phyloP scores from a whole-genome alignment of 1,140 invertebrate species.

The Hesperophylax magnus region DNA sequence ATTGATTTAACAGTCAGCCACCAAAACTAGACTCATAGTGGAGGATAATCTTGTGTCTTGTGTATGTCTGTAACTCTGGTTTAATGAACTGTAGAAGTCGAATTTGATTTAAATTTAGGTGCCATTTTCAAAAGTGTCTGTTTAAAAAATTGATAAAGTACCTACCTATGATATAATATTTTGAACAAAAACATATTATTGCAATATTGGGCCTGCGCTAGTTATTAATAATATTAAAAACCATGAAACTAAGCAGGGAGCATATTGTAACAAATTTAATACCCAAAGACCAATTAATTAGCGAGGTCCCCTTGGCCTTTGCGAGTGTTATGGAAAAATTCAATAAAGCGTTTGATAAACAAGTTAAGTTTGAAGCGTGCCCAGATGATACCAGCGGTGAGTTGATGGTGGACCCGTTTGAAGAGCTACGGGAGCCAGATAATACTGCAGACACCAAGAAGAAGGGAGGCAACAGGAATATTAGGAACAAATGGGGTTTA shows the following conservation, averaged over 20 bases:
- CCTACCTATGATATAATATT: too few relatives aligned
- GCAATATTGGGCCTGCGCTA: too few relatives aligned
- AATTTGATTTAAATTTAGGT: too few relatives aligned
- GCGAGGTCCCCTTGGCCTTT: neutral
- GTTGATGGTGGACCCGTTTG: conserved; percentile 24
- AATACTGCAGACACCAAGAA: conserved; percentile 60
- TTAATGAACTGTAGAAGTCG: too few relatives aligned
- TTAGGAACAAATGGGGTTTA: conserved; percentile 29
- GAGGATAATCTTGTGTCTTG: too few relatives aligned
- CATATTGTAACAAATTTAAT: conserved; percentile 27
- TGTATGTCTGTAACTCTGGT: too few relatives aligned
- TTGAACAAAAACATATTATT: too few relatives aligned
- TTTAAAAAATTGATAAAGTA: too few relatives aligned
- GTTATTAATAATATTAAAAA: neutral
- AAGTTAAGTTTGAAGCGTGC: neutral
- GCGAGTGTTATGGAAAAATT: conserved; percentile 5
- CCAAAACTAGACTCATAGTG: too few relatives aligned
- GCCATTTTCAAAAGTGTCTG: too few relatives aligned
- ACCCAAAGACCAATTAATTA: conserved; percentile 5
- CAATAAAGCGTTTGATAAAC: conserved; percentile 19
- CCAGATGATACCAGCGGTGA: neutral
- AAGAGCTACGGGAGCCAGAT: conserved; percentile 12
- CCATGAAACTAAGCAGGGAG: conserved; percentile 20
- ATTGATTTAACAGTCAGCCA: neutral
- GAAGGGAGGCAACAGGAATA: conserved; percentile 19